These are phyloP conservation scores for Tapera naevia DNA, from an alignment of 2,797 vertebrate species.

Conservation along the genomic window DNA sequence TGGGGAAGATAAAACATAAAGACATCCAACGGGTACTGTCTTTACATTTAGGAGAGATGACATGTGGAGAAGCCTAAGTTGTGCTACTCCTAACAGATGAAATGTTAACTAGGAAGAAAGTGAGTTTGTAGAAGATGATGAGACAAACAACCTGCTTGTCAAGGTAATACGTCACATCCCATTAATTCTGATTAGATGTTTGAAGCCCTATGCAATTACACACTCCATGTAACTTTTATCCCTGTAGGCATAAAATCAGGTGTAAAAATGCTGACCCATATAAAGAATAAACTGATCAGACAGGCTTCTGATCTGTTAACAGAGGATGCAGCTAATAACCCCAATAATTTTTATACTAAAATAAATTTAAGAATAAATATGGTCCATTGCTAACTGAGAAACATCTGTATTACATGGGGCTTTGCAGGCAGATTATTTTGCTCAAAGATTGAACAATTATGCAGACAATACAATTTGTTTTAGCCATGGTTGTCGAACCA, in stretches of 20 bases:
- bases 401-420: fast-evolving
- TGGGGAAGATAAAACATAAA: neutral
- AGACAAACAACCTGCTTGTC: neutral
- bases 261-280: neutral
- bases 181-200: neutral
- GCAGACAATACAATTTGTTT: neutral
- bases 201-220: neutral
- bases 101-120: neutral
- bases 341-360: neutral
- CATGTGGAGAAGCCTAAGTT: neutral
- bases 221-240: neutral
- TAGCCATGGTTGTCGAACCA: neutral
- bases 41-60: neutral
- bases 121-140: neutral
- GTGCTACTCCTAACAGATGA: neutral
- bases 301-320: neutral
- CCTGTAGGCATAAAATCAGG: neutral
- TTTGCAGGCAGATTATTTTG: neutral
- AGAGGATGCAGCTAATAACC: neutral
- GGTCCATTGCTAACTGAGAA: neutral
- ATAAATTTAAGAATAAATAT: neutral
- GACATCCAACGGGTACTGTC: neutral
- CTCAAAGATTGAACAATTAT: neutral
- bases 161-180: neutral
- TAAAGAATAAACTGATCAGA: neutral